Evolutionary conservation across 2,888 invertebrate species (phyloP).

Genomic region (Encarsia formosa): DNA sequence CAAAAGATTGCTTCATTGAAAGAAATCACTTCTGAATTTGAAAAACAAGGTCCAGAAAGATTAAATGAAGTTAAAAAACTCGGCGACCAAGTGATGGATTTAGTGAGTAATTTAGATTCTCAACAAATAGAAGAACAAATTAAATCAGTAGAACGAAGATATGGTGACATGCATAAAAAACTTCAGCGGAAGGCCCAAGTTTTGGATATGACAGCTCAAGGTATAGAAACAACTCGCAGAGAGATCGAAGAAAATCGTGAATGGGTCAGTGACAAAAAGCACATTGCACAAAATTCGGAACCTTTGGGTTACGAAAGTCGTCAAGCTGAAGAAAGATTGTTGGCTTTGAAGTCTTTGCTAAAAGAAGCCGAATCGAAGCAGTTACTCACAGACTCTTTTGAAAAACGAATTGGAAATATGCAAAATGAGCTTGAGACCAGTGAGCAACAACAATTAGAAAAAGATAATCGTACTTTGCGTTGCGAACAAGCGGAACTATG

Average conservation of each 20-base stretch:
- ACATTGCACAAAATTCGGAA: slow-evolving; percentile 62
- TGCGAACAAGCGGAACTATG: slow-evolving; percentile 73
- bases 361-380: slow-evolving; percentile 85
- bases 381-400: slow-evolving; percentile 74
- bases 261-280: slow-evolving; percentile 74
- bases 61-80: slow-evolving; percentile 68
- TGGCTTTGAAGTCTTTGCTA: slow-evolving; percentile 67
- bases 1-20: slow-evolving; percentile 74
- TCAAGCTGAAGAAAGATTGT: slow-evolving; percentile 70
- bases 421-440: slow-evolving; percentile 79
- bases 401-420: slow-evolving; percentile 79
- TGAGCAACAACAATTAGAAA: slow-evolving; percentile 76
- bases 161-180: slow-evolving; percentile 79
- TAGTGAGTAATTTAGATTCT: slow-evolving; percentile 81
- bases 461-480: slow-evolving; percentile 66
- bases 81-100: slow-evolving; percentile 69
- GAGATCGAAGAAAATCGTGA: slow-evolving; percentile 76
- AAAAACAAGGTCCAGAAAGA: slow-evolving; percentile 48
- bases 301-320: slow-evolving; percentile 74
- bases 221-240: slow-evolving; percentile 73
- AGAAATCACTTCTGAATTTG: slow-evolving; percentile 71
- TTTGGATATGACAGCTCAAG: slow-evolving; percentile 77
- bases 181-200: slow-evolving; percentile 80
- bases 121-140: slow-evolving; percentile 89
- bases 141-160: slow-evolving; percentile 78